phyloP scores from a whole-genome alignment of 2,797 vertebrate genomes.

The Acanthurus tractus region DNA sequence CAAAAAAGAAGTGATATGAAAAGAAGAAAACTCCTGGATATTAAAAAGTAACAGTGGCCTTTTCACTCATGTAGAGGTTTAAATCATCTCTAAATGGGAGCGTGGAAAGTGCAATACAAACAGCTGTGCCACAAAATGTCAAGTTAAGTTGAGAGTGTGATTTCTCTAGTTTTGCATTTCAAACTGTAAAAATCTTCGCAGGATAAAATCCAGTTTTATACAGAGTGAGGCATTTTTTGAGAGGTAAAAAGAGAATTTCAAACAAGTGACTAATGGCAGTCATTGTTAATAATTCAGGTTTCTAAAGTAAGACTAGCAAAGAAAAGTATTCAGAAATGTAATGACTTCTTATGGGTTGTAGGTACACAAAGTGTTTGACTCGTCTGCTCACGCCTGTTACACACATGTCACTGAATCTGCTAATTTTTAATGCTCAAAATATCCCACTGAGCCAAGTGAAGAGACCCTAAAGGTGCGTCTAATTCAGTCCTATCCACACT shows the following conservation, averaged over 20 bases:
- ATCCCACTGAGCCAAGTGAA: conserved; percentile 19
- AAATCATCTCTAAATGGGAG: not conserved
- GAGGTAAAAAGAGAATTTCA: not conserved
- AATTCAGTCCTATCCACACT: conserved; percentile 15
- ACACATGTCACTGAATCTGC: conserved; percentile 10
- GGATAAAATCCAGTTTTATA: not conserved
- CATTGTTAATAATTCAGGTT: not conserved
- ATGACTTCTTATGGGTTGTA: not conserved
- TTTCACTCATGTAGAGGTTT: not conserved
- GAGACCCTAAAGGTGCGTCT: conserved; percentile 38
- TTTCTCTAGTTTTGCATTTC: not conserved
- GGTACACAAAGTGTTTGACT: not conserved
- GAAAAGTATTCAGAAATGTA: not conserved
- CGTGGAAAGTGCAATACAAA: not conserved
- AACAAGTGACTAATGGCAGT: not conserved
- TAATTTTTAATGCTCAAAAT: conserved; percentile 21
- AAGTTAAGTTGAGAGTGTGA: not conserved
- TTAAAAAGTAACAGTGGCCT: not conserved
- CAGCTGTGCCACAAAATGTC: not conserved
- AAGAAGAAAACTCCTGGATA: not conserved
- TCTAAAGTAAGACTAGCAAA: not conserved
- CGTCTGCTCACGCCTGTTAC: not conserved
- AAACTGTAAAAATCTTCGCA: not conserved
- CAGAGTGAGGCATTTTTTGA: not conserved
- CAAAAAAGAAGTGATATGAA: not conserved